Evolutionary conservation across 1,140 invertebrate species (phyloP).

Genomic region (Sarcophaga bullata): DNA sequence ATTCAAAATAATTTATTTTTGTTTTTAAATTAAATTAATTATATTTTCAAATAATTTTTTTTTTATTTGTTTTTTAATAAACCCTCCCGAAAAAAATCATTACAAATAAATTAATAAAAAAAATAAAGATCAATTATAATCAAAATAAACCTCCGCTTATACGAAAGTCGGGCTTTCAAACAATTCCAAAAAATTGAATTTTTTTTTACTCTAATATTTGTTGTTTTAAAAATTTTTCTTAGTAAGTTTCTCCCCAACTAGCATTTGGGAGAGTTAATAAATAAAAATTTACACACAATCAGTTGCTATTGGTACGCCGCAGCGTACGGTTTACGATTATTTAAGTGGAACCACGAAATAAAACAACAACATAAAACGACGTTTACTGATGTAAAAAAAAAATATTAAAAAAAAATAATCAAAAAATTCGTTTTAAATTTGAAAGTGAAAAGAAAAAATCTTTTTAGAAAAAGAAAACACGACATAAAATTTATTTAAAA

Average conservation of each 20-base stretch:
- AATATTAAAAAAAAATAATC: neutral
- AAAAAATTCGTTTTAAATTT: constrained; percentile 3
- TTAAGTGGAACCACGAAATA: neutral
- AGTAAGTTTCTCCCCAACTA: neutral
- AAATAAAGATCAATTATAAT: too few relatives aligned
- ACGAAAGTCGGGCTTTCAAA: too few relatives aligned
- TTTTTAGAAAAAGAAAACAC: neutral
- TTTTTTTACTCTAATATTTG: too few relatives aligned
- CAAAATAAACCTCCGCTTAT: too few relatives aligned
- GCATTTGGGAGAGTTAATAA: neutral
- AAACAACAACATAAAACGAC: constrained; percentile 28
- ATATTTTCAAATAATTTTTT: too few relatives aligned
- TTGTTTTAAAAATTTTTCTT: too few relatives aligned
- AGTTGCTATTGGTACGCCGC: constrained; percentile 1
- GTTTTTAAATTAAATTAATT: too few relatives aligned
- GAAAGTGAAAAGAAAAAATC: neutral
- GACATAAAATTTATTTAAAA: neutral
- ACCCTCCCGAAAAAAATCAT: too few relatives aligned
- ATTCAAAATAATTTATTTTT: too few relatives aligned
- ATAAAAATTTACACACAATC: neutral
- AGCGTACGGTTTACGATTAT: constrained; percentile 25
- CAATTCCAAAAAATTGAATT: too few relatives aligned
- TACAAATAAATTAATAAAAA: too few relatives aligned
- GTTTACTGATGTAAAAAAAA: neutral
- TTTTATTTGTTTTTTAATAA: too few relatives aligned